phyloP scores from a whole-genome alignment of 2,888 invertebrate species.

The Oegoconia quadripuncta region DNA sequence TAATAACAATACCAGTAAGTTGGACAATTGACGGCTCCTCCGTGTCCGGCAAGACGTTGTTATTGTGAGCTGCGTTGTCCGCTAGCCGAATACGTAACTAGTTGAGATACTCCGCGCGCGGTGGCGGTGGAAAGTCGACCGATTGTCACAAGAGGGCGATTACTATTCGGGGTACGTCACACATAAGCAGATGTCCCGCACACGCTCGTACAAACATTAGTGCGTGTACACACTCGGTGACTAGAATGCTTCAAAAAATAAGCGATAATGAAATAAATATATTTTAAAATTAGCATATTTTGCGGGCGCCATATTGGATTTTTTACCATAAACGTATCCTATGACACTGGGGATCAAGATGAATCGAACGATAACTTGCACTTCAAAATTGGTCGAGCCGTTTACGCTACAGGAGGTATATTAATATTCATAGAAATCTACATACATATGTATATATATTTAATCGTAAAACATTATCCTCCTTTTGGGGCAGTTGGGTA shows the following conservation, averaged over 20 bases:
- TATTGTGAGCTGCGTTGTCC: slow-evolving; percentile 22
- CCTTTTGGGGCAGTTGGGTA: too few relatives aligned
- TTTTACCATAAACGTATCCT: too few relatives aligned
- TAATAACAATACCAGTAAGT: slow-evolving; percentile 12
- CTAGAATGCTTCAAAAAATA: neutral
- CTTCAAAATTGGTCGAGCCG: too few relatives aligned
- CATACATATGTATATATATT: too few relatives aligned
- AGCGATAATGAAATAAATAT: neutral
- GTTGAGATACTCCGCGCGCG: slow-evolving; percentile 8
- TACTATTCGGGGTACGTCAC: slow-evolving; percentile 49
- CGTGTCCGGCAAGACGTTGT: slow-evolving; percentile 3
- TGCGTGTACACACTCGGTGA: slow-evolving; percentile 17
- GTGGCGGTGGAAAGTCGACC: slow-evolving; percentile 55
- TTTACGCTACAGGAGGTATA: too few relatives aligned
- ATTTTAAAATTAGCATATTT: too few relatives aligned
- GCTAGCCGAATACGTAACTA: slow-evolving; percentile 48
- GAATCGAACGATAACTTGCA: too few relatives aligned
- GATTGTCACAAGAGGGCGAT: slow-evolving; percentile 47
- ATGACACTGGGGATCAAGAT: too few relatives aligned
- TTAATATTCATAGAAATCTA: too few relatives aligned
- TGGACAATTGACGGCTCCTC: slow-evolving; percentile 9
- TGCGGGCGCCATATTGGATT: too few relatives aligned
- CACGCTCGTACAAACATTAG: slow-evolving; percentile 26
- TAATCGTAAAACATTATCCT: too few relatives aligned
- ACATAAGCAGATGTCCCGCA: slow-evolving; percentile 47